Evolutionary conservation across 2,113 vertebrate genomes (phyloP), one percentile per base, ranked within the genome.

Genomic region (Nematolebias whitei): DNA sequence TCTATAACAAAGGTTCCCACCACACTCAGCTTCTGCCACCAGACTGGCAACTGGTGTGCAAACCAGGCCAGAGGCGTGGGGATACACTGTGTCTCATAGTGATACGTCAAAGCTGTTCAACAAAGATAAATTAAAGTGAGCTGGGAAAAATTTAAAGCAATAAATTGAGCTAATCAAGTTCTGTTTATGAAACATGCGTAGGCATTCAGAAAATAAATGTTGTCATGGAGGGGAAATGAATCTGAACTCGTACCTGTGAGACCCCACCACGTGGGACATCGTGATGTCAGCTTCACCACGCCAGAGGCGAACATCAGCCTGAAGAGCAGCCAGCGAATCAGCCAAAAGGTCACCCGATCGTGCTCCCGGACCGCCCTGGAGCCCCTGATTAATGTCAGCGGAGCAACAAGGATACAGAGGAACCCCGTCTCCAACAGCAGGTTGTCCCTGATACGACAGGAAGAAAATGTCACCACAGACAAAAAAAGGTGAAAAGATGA

Each of bases 191-290:
- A 35, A 35, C 9, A 29, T 4, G 26, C 7, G 26, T 29, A 29
- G 26, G 3, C 26, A 4, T 29, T 29, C 26, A 29, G 26, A 3
- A 29, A 4, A 3, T 29, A 29, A 3, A 29, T 29, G 3, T 7
- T 29, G 26, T 29, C 26, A 7, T 29, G 26, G 26, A 29, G 26
- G 26, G 26, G 26, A 29, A 29, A 29, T 7, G 7, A 3, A 29
- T 29, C n/a, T n/a, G n/a, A 29, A 29, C 26, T 29, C 26, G 52
- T 47, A 98, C 96, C 96, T 35, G 97, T 97, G 29, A 98, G 94
- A 12, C 95, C 96, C 97, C 97, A 99, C 96, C 97, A 99, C 0
- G 96, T 93, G 2, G 96, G 96, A 79, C 97, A 99, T 57, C 96
- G 95, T 64, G 96, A 98, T 23, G 89, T 96, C 56, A 99, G 93